Conservation (phyloP, 2,888 invertebrate species). For the Ophioninae sp. region DNA sequence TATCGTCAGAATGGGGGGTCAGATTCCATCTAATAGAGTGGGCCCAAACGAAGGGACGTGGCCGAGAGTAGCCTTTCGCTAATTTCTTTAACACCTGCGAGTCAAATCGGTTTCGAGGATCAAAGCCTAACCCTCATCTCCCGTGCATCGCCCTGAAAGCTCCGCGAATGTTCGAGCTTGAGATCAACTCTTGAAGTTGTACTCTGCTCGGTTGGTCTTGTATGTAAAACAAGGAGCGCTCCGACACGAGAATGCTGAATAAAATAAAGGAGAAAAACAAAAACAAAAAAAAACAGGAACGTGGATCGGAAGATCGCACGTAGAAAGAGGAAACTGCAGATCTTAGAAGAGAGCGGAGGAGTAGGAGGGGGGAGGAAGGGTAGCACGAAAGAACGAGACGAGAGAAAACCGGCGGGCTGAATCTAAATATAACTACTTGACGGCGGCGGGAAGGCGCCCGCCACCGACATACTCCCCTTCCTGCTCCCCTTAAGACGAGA, state of each 20-base stretch:
- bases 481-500: slow-evolving; percentile 53
- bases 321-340: slow-evolving; percentile 7
- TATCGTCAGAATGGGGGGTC: too few species aligned
- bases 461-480: slow-evolving; percentile 65
- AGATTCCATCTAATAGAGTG: too few species aligned
- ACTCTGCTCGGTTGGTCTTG: slow-evolving; percentile 62
- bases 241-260: slow-evolving; percentile 27
- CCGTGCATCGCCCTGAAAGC: slow-evolving; percentile 42
- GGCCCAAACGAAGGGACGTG: background rate
- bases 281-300: background rate
- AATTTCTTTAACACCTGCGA: slow-evolving; percentile 41
- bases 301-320: slow-evolving; percentile 13
- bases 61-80: background rate
- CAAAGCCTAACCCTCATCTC: background rate
- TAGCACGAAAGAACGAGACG: slow-evolving; percentile 22
- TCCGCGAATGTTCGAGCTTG: slow-evolving; percentile 54
- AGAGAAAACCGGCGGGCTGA: slow-evolving; percentile 61
- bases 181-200: slow-evolving; percentile 33
- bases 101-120: slow-evolving; percentile 26
- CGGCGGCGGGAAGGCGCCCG: slow-evolving; percentile 72
- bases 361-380: slow-evolving; percentile 27
- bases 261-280: background rate
- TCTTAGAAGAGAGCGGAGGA: slow-evolving; percentile 3
- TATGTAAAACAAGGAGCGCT: slow-evolving; percentile 77
- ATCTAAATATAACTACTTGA: slow-evolving; percentile 76